Evolutionary conservation across 1,140 invertebrate genomes (phyloP).

Genomic region (Bombus polaris): DNA sequence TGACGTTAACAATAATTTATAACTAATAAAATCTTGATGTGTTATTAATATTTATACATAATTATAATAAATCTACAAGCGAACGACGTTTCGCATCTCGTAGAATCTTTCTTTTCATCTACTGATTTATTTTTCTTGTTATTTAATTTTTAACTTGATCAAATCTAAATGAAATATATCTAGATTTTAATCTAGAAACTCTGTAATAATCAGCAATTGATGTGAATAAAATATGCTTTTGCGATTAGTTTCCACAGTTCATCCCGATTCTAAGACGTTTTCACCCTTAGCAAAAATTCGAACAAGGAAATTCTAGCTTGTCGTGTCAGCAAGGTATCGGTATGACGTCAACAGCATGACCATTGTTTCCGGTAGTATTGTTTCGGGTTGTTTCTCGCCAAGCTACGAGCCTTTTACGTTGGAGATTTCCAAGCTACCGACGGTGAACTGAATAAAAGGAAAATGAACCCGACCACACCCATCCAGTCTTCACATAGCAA

Average conservation of each 20-base stretch:
- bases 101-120: background rate
- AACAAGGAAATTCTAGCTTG: slow-evolving; percentile 15
- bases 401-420: slow-evolving; percentile 59
- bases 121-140: background rate
- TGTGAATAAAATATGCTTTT: background rate
- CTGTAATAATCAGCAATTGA: too few relatives aligned
- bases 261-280: background rate
- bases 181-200: background rate
- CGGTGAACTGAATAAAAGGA: slow-evolving; percentile 66
- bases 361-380: slow-evolving; percentile 59
- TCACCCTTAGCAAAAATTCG: background rate
- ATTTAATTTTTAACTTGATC: background rate
- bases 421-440: slow-evolving; percentile 49
- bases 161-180: background rate
- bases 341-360: slow-evolving; percentile 35
- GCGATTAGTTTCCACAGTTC: background rate
- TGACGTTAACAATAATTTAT: too few relatives aligned
- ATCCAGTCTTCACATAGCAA: slow-evolving; percentile 55
- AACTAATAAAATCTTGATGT: too few relatives aligned
- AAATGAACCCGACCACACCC: slow-evolving; percentile 66
- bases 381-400: slow-evolving; percentile 64
- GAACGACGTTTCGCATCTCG: background rate
- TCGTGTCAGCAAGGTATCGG: slow-evolving; percentile 41
- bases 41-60: too few relatives aligned
- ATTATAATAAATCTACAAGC: too few relatives aligned